Percentiles rank a stretch among this genome's conserved stretches.
Conservation (phyloP, 2,797 vertebrate species). For the Sebastes diaconus region DNA sequence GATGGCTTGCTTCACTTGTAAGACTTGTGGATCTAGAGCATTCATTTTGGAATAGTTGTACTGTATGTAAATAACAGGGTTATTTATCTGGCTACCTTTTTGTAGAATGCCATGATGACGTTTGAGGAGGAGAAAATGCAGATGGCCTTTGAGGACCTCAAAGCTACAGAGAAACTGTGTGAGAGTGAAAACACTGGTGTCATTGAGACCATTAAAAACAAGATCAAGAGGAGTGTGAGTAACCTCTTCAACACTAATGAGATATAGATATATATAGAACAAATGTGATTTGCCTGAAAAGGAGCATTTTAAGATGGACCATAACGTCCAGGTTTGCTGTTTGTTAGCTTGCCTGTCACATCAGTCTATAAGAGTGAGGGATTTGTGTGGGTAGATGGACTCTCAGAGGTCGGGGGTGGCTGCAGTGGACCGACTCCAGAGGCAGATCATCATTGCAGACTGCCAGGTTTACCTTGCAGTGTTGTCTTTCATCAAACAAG, state of each 20-base stretch:
- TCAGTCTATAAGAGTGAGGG: neutral
- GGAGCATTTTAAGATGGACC: neutral
- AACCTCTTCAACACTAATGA: neutral
- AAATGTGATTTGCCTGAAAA: neutral
- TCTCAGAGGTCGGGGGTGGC: constrained; percentile 87
- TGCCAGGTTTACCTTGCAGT: constrained; percentile 98
- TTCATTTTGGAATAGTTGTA: neutral
- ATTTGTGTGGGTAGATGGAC: constrained; percentile 82
- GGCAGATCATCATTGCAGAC: constrained; percentile 98
- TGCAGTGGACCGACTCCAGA: constrained; percentile 92
- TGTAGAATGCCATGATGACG: constrained; percentile 97
- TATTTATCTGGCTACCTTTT: neutral
- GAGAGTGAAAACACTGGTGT: constrained; percentile 90
- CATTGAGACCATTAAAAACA: constrained; percentile 96
- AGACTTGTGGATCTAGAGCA: neutral
- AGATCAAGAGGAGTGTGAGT: constrained; percentile 94
- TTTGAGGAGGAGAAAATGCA: constrained; percentile 99
- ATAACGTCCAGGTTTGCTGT: neutral
- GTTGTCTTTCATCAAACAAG: constrained; percentile 96
- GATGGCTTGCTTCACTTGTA: neutral
- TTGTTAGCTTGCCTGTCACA: neutral
- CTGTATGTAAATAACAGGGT: neutral
- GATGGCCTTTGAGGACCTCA: constrained; percentile 92
- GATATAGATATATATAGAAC: neutral
- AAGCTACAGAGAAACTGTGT: constrained; percentile 93